Percentiles rank a stretch among this genome's conserved stretches.
Conservation (phyloP, 2,113 vertebrate genomes). For the Grammomys dolichurus region DNA sequence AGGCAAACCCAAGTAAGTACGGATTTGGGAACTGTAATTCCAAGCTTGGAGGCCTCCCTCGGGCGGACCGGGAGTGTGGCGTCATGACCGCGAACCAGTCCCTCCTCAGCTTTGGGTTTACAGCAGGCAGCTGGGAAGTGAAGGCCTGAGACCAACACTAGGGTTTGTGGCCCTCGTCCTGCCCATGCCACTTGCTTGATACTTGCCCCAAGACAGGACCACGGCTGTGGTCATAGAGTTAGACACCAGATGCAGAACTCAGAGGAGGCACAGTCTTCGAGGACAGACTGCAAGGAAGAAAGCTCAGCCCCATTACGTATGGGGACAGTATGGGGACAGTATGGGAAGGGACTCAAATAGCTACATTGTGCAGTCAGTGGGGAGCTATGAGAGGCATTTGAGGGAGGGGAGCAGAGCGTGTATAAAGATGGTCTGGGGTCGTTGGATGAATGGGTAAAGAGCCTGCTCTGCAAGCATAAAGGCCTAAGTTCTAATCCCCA, state of each 20-base stretch:
- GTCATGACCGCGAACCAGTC: background rate
- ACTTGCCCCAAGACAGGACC: background rate
- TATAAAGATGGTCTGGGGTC: background rate
- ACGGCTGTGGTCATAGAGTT: background rate
- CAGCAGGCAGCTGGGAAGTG: background rate
- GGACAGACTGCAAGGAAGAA: background rate
- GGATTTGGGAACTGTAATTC: conserved; percentile 71
- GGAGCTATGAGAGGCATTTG: background rate
- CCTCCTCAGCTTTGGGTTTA: background rate
- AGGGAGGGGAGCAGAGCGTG: background rate
- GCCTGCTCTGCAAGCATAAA: background rate
- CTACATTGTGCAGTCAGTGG: fast-evolving
- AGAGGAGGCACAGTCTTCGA: background rate
- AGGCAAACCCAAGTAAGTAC: conserved; percentile 72
- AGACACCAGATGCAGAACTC: fast-evolving
- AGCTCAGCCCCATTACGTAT: fast-evolving
- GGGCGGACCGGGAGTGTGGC: background rate
- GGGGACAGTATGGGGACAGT: too few relatives aligned
- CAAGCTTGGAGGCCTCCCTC: conserved; percentile 60
- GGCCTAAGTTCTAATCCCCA: too few relatives aligned
- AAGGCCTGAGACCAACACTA: background rate
- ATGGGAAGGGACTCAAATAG: too few relatives aligned
- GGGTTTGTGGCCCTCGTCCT: background rate
- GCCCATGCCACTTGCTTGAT: background rate
- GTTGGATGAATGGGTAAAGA: too few relatives aligned